Conservation (phyloP, 2,113 vertebrate genomes). For the Elachura formosa region DNA sequence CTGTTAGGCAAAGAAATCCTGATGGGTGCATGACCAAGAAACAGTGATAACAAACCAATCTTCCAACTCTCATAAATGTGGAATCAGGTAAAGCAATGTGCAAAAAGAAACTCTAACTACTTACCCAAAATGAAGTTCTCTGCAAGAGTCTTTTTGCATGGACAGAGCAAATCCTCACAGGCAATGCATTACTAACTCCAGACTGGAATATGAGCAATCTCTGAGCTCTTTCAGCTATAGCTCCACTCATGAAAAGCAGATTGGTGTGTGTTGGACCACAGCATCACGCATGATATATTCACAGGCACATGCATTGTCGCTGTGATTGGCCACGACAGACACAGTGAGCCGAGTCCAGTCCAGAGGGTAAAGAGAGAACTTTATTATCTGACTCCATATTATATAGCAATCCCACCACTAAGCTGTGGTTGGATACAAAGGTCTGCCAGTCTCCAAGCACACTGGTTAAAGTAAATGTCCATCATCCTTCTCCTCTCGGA, state of each 20-base stretch:
- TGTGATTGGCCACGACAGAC: too few species aligned
- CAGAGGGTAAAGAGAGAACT: too few species aligned
- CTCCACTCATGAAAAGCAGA: not conserved
- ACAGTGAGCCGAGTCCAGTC: too few species aligned
- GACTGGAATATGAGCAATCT: not conserved
- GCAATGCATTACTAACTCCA: too few species aligned
- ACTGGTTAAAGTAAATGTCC: too few species aligned
- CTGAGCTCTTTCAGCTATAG: not conserved
- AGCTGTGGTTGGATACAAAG: too few species aligned
- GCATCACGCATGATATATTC: too few species aligned
- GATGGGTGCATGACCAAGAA: not conserved
- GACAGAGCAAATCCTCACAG: not conserved
- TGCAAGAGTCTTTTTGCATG: not conserved
- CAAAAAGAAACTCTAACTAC: not conserved
- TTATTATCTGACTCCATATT: too few species aligned
- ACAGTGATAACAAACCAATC: not conserved
- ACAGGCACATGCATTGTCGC: fast-evolving
- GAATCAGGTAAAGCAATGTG: not conserved
- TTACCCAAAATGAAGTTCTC: not conserved
- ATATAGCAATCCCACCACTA: too few species aligned
- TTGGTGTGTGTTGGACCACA: not conserved
- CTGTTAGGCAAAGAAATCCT: not conserved
- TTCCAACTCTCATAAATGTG: not conserved
- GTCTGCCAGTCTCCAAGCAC: too few species aligned
- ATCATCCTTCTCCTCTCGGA: too few species aligned